Evolutionary conservation across 2,113 vertebrate species (phyloP).

Genomic region (Chlorodrepanis virens): DNA sequence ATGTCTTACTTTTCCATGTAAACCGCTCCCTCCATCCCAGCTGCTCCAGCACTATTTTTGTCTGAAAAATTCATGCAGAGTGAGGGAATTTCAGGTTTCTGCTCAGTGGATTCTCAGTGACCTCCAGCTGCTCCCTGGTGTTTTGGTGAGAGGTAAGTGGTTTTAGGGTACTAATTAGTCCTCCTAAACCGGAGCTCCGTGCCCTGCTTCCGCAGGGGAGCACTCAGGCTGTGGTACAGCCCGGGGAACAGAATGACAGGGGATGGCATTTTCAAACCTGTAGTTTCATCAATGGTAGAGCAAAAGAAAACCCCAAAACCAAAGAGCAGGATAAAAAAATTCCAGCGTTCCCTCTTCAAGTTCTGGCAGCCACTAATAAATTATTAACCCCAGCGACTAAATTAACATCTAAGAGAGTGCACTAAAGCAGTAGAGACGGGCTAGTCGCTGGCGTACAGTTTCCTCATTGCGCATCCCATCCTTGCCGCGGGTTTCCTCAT

Average conservation of each 20-base stretch:
- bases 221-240: background rate
- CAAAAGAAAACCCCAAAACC: background rate
- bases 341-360: background rate
- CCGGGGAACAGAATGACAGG: too few relatives aligned
- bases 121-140: background rate
- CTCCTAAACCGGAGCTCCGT: background rate
- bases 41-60: background rate
- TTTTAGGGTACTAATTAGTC: background rate
- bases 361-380: background rate
- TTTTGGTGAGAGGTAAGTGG: background rate
- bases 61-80: background rate
- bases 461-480: background rate
- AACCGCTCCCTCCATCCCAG: background rate
- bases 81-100: background rate
- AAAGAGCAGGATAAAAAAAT: background rate
- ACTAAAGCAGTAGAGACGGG: background rate
- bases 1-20: background rate
- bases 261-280: background rate
- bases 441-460: background rate
- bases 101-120: background rate
- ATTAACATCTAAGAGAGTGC: background rate
- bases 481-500: background rate
- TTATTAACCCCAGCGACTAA: background rate
- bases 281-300: background rate
- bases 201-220: background rate